Base-by-base conservation (phyloP, 1,140 invertebrate species). In the Diabrotica undecimpunctata region DNA sequence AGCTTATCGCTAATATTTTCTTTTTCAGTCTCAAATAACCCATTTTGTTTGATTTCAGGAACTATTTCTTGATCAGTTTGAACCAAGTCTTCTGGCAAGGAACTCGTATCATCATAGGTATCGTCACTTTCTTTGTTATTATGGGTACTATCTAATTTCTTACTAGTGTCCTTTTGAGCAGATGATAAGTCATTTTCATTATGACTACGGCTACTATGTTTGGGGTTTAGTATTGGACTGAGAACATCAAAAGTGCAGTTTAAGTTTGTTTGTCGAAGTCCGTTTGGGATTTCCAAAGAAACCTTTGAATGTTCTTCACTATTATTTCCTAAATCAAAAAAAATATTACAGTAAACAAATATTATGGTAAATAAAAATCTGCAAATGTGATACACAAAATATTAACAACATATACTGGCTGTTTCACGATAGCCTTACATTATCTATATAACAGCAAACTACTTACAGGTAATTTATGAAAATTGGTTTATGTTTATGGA, bases 71-170 rank as follows among this genome's bases (percentile, higher is more conserved):
- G 13, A 38, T 51, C 14, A 46, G 38, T 41, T 41, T 37, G 50
- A 50, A 57, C 51, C 62, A 66, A 66, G 54, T 74, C 74, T 66
- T 76, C 73, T 13, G 66, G 65, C 51, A 74, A 71, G 54, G 74
- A 74, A 63, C 73, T 74, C 36, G 70, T 73, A 54, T 68, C 71
- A 59, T 72, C 72, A 61, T 70, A 70, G n/a, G 70, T 72, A 67
- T 75, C 70, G 59, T 75, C 70, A 50, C 66, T 66, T 54, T 68
- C 63, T 41, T 57, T 59, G 38, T 65, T 59, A 61, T 11, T 13
- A 14, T 57, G 4, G 25, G 25, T 25, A 25, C 25, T 25, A 25
- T 25, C 25, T 25, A 25, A 53, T 65, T 12, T 14, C 14, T 56
- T 35, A 10, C 46, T 36, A 46, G 37, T 8, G n/a, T 46, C 35